A percentile compares a stretch with the other conserved stretches of the same genome.
phyloP scores from a whole-genome alignment of 2,888 invertebrate genomes.

The Unio pictorum region DNA sequence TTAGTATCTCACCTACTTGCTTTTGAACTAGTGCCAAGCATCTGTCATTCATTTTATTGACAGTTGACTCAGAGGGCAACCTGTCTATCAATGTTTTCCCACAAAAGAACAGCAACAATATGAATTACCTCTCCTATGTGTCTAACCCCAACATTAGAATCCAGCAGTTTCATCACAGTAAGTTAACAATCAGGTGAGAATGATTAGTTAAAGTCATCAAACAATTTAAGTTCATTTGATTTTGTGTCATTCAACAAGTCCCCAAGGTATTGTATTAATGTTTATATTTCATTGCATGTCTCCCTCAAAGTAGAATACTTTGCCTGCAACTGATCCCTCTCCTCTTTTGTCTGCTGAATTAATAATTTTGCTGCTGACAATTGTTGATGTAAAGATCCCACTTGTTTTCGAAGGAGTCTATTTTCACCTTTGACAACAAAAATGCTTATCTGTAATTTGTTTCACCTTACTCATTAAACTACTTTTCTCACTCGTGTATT shows the following conservation, averaged over 20 bases:
- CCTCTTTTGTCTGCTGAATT: too few species aligned
- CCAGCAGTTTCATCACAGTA: neutral
- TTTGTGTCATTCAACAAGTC: neutral
- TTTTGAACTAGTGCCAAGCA: slow-evolving; percentile 1
- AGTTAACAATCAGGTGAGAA: neutral
- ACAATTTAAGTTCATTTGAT: neutral
- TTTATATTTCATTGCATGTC: neutral
- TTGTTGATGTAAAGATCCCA: too few species aligned
- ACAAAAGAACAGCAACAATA: neutral
- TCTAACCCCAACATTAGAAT: neutral
- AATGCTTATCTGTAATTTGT: too few species aligned
- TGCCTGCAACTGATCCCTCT: too few species aligned
- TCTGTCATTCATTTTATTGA: slow-evolving; percentile 1
- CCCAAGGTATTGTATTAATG: neutral
- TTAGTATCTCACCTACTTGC: neutral
- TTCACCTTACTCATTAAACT: too few species aligned
- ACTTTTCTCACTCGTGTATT: too few species aligned
- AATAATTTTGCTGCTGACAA: too few species aligned
- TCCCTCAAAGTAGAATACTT: too few species aligned
- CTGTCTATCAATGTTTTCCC: neutral
- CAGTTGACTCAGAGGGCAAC: slow-evolving; percentile 3
- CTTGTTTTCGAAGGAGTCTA: too few species aligned
- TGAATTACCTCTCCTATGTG: neutral
- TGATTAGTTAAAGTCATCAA: neutral
- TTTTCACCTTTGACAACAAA: too few species aligned